phyloP scores from a whole-genome alignment of 64 coral and sea anemone species.

The Stylophora pistillata region DNA sequence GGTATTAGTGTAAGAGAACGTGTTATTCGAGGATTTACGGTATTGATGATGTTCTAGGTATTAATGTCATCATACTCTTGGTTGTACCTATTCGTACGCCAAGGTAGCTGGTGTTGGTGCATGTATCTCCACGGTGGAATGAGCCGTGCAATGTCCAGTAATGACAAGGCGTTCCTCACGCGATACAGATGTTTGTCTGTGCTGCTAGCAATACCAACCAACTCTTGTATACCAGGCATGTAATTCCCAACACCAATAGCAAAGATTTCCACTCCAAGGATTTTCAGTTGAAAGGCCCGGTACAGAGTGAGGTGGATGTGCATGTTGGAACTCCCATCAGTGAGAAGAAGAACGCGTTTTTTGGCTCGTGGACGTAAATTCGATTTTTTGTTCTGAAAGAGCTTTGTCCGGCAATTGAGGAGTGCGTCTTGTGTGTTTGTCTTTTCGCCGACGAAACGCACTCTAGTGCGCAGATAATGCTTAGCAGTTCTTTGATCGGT shows the following conservation, averaged over 20 bases:
- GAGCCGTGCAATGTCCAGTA: conserved; percentile 57
- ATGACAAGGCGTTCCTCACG: conserved; percentile 48
- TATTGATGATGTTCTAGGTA: too few species aligned
- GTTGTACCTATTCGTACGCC: neutral
- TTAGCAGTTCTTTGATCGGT: conserved; percentile 14
- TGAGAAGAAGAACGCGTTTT: conserved; percentile 67
- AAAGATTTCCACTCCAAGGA: conserved; percentile 77
- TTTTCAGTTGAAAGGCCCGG: conserved; percentile 66
- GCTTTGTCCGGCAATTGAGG: conserved; percentile 20
- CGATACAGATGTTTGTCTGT: conserved; percentile 64
- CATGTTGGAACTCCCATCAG: conserved; percentile 73
- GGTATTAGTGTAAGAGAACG: too few species aligned
- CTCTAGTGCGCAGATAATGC: neutral
- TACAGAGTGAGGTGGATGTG: conserved; percentile 67
- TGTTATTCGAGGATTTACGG: too few species aligned
- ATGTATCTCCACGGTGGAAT: conserved; percentile 66
- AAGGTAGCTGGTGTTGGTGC: neutral
- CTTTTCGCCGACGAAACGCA: conserved; percentile 27
- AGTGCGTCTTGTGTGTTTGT: conserved; percentile 63
- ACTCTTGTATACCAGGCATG: conserved; percentile 67
- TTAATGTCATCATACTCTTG: neutral
- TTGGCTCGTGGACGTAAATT: conserved; percentile 15
- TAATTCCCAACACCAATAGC: conserved; percentile 76
- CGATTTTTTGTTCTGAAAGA: conserved; percentile 30
- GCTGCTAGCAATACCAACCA: conserved; percentile 65